A percentile compares a stretch with the other conserved stretches of the same genome.
Conservation (phyloP, 2,888 invertebrate genomes). For the Mimas tiliae region DNA sequence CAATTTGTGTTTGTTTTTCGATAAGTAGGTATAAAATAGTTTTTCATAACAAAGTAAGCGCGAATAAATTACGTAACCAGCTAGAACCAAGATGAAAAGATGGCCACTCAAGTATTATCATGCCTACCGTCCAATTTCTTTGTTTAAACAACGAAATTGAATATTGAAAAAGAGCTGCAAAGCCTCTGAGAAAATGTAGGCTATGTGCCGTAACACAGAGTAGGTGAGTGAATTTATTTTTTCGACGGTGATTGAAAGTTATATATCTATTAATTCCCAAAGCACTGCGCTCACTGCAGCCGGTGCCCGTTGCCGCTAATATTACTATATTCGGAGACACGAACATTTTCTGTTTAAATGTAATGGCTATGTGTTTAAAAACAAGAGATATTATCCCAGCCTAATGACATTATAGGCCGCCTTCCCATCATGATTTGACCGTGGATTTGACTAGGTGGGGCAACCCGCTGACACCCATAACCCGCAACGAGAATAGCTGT, state of each 20-base stretch:
- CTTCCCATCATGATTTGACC: no score
- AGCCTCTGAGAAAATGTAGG: slow-evolving; percentile 31
- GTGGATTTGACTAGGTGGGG: no score
- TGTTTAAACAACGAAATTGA: slow-evolving; percentile 74
- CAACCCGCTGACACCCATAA: no score
- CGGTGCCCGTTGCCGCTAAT: slow-evolving; percentile 32
- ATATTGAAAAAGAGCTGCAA: slow-evolving; percentile 65
- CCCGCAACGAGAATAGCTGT: neutral
- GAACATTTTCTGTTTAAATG: slow-evolving; percentile 13
- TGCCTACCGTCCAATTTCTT: slow-evolving; percentile 68
- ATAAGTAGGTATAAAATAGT: neutral
- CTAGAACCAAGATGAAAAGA: slow-evolving; percentile 44
- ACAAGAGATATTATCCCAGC: no score
- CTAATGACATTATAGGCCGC: no score
- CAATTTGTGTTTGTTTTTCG: no score
- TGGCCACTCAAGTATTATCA: slow-evolving; percentile 51
- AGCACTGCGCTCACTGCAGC: slow-evolving; percentile 70
- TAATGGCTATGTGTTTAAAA: neutral
- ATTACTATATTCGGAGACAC: slow-evolving; percentile 20
- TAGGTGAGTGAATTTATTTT: slow-evolving; percentile 58
- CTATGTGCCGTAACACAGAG: slow-evolving; percentile 40
- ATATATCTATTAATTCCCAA: slow-evolving; percentile 67
- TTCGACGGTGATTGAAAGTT: slow-evolving; percentile 68
- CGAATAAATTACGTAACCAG: neutral
- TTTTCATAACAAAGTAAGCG: neutral